phyloP scores from a whole-genome alignment of 2,113 vertebrate species.

The Telmatochromis sp. region DNA sequence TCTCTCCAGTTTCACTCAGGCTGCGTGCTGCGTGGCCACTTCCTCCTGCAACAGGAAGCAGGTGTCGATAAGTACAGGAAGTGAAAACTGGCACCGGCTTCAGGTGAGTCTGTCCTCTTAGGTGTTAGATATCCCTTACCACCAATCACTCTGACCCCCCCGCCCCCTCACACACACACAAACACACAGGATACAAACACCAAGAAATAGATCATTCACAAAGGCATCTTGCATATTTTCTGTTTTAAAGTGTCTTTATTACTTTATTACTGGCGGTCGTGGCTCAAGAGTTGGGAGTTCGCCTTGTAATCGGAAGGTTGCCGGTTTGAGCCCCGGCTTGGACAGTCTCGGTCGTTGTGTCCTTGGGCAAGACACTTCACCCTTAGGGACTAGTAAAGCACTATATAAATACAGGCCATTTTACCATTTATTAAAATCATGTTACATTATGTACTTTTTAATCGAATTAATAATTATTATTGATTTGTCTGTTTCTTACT shows the following conservation, averaged over 20 bases:
- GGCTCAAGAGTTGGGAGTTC: background rate
- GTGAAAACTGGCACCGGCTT: constrained; percentile 64
- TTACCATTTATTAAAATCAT: background rate
- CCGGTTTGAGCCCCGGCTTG: fast-evolving
- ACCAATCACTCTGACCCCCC: background rate
- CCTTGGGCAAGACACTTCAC: background rate
- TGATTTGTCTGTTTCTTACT: background rate
- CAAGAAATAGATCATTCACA: background rate
- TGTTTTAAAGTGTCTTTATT: background rate
- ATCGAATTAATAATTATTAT: background rate
- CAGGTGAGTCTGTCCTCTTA: constrained; percentile 64
- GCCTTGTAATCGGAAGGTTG: background rate
- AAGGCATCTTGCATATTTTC: background rate
- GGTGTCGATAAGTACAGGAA: constrained; percentile 72
- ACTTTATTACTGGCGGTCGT: background rate
- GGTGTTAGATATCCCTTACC: constrained; percentile 65
- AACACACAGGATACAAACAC: background rate
- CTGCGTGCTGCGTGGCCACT: constrained; percentile 64
- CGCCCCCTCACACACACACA: background rate
- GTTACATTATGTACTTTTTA: background rate
- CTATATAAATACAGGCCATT: background rate
- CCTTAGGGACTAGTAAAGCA: background rate
- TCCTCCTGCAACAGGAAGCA: constrained; percentile 71
- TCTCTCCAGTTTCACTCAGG: constrained; percentile 53
- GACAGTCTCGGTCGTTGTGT: fast-evolving